These are phyloP conservation scores for Trachops cirrhosus DNA, from an alignment of 2,797 vertebrate species.

Conservation along the genomic window DNA sequence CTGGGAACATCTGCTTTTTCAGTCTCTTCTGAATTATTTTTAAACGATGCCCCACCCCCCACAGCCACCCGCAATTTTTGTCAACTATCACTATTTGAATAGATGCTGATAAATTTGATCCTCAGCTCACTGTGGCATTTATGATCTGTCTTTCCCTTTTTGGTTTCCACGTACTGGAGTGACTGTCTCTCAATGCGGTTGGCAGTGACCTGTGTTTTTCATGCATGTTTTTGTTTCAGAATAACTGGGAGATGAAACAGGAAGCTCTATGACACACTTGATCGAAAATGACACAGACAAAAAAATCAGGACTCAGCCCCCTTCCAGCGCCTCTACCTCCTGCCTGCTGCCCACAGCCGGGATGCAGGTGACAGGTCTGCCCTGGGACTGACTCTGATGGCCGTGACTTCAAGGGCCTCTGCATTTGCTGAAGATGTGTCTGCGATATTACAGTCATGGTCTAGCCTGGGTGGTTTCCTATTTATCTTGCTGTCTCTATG, in stretches of 20 bases:
- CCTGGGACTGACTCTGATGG: not conserved
- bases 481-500: not conserved
- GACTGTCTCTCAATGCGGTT: slow-evolving; percentile 56
- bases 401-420: not conserved
- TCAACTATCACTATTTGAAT: slow-evolving; percentile 15
- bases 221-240: slow-evolving; percentile 80
- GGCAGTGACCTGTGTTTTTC: slow-evolving; percentile 77
- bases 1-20: not conserved
- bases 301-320: slow-evolving; percentile 64
- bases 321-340: slow-evolving; percentile 17
- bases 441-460: not conserved
- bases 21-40: slow-evolving; percentile 26
- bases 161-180: slow-evolving; percentile 49
- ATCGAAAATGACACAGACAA: slow-evolving; percentile 75
- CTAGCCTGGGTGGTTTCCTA: not conserved
- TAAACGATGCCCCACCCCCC: not conserved
- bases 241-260: slow-evolving; percentile 81
- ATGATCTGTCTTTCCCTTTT: slow-evolving; percentile 59
- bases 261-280: slow-evolving; percentile 74
- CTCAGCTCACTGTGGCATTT: not conserved
- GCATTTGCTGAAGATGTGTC: not conserved
- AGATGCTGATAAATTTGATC: slow-evolving; percentile 12
- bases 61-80: not conserved
- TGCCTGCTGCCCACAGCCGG: not conserved
- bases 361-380: not conserved